Evolutionary conservation across 2,113 vertebrate genomes (phyloP).

Genomic region (Apodemus speciosus): DNA sequence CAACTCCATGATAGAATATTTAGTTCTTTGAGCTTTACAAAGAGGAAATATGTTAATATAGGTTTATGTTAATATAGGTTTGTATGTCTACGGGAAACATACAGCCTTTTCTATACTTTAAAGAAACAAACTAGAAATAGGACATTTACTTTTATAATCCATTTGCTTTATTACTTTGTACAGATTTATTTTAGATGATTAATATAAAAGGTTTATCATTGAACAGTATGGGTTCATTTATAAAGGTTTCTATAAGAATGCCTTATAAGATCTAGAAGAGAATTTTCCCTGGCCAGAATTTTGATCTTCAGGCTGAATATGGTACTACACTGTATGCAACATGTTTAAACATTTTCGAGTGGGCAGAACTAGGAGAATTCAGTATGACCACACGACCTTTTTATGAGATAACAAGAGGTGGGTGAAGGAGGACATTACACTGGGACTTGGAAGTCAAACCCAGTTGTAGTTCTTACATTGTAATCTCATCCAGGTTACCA

Average conservation of each 20-base stretch:
- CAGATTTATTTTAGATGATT: background rate
- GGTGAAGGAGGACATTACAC: background rate
- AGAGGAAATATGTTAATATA: constrained; percentile 23
- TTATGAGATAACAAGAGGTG: constrained; percentile 35
- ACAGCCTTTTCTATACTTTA: background rate
- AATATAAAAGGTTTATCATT: background rate
- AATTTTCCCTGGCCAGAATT: background rate
- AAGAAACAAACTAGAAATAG: background rate
- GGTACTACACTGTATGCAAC: background rate
- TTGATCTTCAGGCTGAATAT: constrained; percentile 34
- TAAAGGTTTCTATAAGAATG: background rate
- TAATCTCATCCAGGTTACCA: constrained; percentile 44
- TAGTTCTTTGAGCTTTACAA: constrained; percentile 36
- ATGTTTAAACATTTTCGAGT: constrained; percentile 18
- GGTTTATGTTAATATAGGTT: background rate
- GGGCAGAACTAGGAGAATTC: background rate
- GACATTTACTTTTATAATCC: background rate
- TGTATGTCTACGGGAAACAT: background rate
- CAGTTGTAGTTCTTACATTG: constrained; percentile 12
- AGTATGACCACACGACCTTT: constrained; percentile 36
- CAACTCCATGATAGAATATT: background rate
- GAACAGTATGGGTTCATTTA: background rate
- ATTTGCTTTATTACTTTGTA: constrained; percentile 4
- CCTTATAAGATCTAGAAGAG: background rate
- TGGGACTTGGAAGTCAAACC: background rate